phyloP scores from a whole-genome alignment of 2,888 invertebrate species.

The Bellardia bayeri region DNA sequence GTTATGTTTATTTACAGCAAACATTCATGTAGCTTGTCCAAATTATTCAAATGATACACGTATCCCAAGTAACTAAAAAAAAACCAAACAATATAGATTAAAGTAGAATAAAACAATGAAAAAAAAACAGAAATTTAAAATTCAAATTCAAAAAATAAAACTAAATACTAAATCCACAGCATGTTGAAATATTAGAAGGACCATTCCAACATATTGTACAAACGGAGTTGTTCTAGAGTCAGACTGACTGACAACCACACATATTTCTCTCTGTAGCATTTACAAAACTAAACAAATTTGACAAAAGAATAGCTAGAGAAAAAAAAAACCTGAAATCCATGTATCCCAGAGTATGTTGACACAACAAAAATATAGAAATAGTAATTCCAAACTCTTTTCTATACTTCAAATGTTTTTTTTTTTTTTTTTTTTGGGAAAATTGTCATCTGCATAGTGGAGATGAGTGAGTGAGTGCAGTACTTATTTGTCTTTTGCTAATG shows the following conservation, averaged over 20 bases:
- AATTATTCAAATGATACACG: conserved; percentile 55
- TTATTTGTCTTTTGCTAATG: conserved; percentile 68
- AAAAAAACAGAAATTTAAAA: neutral
- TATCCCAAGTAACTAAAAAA: conserved; percentile 2
- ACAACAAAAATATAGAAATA: conserved; percentile 56
- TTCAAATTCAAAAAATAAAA: conserved; percentile 8
- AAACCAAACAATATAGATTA: conserved; percentile 41
- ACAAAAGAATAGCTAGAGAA: conserved; percentile 44
- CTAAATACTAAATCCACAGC: conserved; percentile 19
- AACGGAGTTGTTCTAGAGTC: conserved; percentile 22
- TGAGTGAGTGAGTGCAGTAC: conserved; percentile 38
- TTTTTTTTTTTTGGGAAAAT: conserved; percentile 15
- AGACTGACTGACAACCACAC: neutral
- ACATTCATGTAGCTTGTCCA: conserved; percentile 60
- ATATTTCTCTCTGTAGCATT: conserved; percentile 31
- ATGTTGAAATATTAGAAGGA: conserved; percentile 33
- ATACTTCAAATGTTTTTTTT: neutral
- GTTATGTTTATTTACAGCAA: conserved; percentile 51
- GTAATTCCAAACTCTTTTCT: conserved; percentile 67
- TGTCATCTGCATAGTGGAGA: conserved; percentile 18
- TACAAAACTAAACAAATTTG: conserved; percentile 63
- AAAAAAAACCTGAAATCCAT: conserved; percentile 14
- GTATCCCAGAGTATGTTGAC: conserved; percentile 50
- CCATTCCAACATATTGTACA: neutral
- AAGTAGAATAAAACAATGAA: neutral